Conservation (phyloP, 1,140 invertebrate genomes). For the Drosophila truncata region DNA sequence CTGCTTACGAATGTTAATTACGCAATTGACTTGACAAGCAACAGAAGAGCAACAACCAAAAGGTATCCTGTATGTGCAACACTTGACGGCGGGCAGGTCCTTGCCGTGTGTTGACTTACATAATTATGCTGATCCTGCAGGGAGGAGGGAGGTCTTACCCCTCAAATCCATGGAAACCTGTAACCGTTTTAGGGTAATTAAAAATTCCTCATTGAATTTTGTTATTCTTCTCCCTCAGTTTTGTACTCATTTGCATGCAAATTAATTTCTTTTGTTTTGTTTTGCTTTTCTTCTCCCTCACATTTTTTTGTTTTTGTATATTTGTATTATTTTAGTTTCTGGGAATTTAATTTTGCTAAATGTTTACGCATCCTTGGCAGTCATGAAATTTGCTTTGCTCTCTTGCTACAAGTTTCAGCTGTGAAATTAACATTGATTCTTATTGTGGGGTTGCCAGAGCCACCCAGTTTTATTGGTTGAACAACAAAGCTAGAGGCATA, state of each 20-base stretch:
- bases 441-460: background rate
- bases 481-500: background rate
- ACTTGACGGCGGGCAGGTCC: conserved; percentile 1
- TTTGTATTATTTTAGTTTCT: conserved; percentile 65
- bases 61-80: conserved; percentile 27
- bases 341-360: conserved; percentile 56
- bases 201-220: conserved; percentile 28
- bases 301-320: conserved; percentile 3
- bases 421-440: conserved; percentile 8
- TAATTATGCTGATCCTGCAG: conserved; percentile 42
- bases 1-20: conserved; percentile 71
- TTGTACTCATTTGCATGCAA: conserved; percentile 66
- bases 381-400: conserved; percentile 10
- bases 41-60: conserved; percentile 37
- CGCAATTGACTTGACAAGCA: conserved; percentile 75
- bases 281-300: conserved; percentile 1
- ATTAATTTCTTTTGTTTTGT: conserved; percentile 60
- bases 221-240: conserved; percentile 22
- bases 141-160: background rate
- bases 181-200: conserved; percentile 27
- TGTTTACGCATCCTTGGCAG: conserved; percentile 20
- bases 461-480: conserved; percentile 16
- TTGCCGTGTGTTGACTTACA: conserved; percentile 24
- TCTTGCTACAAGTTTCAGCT: conserved; percentile 2
- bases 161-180: conserved; percentile 10